A percentile compares a stretch with the other conserved stretches of the same genome.
phyloP scores from a whole-genome alignment of 2,888 invertebrate genomes.

The Anoplius nigerrimus region DNA sequence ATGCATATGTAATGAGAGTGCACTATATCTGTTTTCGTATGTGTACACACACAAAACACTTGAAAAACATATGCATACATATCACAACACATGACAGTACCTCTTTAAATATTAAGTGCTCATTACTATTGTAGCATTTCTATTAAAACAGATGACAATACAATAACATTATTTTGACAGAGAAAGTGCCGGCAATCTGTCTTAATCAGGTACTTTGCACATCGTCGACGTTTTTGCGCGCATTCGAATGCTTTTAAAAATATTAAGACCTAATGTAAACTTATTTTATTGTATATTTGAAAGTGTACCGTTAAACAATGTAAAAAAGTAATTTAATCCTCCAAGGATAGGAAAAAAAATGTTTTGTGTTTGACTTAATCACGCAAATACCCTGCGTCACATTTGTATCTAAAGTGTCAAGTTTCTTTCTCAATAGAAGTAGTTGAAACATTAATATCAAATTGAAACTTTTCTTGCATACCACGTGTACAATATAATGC shows the following conservation, averaged over 20 bases:
- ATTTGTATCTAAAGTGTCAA: constrained; percentile 30
- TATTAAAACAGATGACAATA: constrained; percentile 35
- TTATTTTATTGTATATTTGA: background rate
- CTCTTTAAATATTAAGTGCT: constrained; percentile 35
- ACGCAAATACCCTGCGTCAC: constrained; percentile 55
- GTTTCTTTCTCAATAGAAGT: constrained; percentile 38
- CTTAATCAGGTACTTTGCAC: constrained; percentile 60
- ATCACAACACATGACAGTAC: constrained; percentile 43
- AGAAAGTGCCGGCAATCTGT: constrained; percentile 32
- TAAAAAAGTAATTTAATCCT: constrained; percentile 8
- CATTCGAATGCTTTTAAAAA: no score
- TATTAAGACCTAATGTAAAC: no score
- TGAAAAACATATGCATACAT: no score
- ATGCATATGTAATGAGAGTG: constrained; percentile 28
- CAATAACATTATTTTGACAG: constrained; percentile 38
- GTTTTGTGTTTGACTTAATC: constrained; percentile 35
- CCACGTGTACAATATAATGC: background rate
- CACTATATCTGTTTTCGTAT: constrained; percentile 17
- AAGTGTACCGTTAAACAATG: constrained; percentile 16
- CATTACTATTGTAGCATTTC: constrained; percentile 41
- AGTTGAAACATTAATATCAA: constrained; percentile 43
- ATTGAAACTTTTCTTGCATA: constrained; percentile 13
- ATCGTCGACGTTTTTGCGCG: constrained; percentile 33
- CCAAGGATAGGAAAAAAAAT: constrained; percentile 33
- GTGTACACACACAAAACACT: no score